Conservation (phyloP, 2,797 vertebrate genomes). For the Odontamblyopus lacepedii region DNA sequence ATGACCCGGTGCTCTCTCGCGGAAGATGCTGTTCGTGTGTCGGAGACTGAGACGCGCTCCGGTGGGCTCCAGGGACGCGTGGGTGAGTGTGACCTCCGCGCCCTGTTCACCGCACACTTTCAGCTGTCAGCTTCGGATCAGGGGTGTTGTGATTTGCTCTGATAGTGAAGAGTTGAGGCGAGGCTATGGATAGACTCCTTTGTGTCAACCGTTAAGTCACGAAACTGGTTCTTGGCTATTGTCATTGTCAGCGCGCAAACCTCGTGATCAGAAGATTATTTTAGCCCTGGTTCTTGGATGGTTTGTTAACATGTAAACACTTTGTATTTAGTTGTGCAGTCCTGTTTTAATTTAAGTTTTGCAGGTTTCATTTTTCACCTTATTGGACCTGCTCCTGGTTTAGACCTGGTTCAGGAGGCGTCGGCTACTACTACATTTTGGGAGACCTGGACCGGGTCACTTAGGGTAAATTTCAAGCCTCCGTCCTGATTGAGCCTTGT, state of each 20-base stretch:
- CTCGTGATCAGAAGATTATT: too few species aligned
- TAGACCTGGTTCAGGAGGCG: background rate
- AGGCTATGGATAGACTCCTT: background rate
- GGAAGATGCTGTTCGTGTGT: background rate
- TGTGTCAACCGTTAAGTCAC: background rate
- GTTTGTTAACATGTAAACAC: background rate
- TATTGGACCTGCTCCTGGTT: background rate
- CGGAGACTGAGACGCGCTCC: background rate
- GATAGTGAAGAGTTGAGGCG: background rate
- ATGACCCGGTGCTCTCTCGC: background rate
- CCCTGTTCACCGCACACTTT: background rate
- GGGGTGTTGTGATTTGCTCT: background rate
- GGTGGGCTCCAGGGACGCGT: background rate
- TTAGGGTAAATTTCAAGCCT: background rate
- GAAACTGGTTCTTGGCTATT: too few species aligned
- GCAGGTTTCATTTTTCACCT: background rate
- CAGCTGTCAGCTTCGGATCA: background rate
- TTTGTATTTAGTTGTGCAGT: background rate
- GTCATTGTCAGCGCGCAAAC: too few species aligned
- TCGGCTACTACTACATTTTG: background rate
- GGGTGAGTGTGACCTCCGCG: background rate
- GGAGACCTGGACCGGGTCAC: background rate
- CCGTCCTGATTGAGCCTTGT: background rate
- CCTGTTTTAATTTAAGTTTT: background rate
- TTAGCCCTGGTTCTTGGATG: background rate